Evolutionary conservation across 1,140 invertebrate genomes (phyloP).

Genomic region (Uloborus diversus): DNA sequence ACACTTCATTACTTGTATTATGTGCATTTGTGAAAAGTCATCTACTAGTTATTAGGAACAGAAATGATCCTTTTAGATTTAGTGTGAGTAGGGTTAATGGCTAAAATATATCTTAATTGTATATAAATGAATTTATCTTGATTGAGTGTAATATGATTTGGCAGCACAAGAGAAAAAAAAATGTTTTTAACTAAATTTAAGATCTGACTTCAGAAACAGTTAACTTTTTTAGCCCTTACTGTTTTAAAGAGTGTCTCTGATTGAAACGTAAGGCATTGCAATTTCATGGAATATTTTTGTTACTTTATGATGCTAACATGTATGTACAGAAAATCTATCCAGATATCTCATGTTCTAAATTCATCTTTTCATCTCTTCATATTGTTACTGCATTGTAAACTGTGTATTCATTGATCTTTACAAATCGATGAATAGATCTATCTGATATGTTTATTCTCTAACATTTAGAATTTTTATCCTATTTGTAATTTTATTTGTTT

Average conservation of each 20-base stretch:
- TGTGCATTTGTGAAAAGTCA: constrained; percentile 47
- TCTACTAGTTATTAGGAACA: constrained; percentile 42
- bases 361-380: constrained; percentile 27
- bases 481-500: not conserved
- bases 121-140: constrained; percentile 8
- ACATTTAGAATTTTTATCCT: constrained; percentile 1
- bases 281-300: constrained; percentile 35
- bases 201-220: constrained; percentile 28
- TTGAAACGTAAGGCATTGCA: constrained; percentile 13
- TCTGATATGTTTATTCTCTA: not conserved
- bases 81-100: constrained; percentile 2
- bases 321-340: constrained; percentile 31
- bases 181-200: constrained; percentile 29
- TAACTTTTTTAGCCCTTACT: constrained; percentile 18
- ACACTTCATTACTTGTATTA: constrained; percentile 39
- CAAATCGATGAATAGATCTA: not conserved
- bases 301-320: constrained; percentile 19
- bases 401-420: constrained; percentile 5
- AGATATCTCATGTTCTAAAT: constrained; percentile 22
- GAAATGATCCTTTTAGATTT: not conserved
- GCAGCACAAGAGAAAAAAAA: constrained; percentile 5
- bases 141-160: too few relatives aligned
- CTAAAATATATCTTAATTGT: constrained; percentile 6
- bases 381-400: constrained; percentile 26
- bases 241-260: not conserved